Evolutionary conservation across 2,888 invertebrate genomes (phyloP).

Genomic region (Branchipolynoe longqiensis): DNA sequence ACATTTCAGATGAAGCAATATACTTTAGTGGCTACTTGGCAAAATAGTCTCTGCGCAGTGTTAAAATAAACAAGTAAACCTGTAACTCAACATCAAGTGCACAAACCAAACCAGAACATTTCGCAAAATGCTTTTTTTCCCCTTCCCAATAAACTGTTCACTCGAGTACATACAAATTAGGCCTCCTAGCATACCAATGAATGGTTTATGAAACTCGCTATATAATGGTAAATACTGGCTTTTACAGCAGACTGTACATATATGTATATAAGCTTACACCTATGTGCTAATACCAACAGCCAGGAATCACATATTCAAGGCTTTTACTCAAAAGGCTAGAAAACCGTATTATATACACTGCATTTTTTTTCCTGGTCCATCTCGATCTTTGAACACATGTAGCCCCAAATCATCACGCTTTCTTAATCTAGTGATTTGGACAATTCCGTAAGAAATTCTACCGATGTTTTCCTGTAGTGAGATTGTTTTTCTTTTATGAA

Average conservation of each 20-base stretch:
- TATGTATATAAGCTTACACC: constrained; percentile 22
- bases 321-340: constrained; percentile 24
- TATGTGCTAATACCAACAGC: constrained; percentile 29
- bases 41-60: not conserved
- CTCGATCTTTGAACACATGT: constrained; percentile 52
- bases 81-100: constrained; percentile 45
- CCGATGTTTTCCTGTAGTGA: constrained; percentile 11
- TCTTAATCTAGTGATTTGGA: not conserved
- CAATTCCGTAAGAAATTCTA: constrained; percentile 22
- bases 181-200: constrained; percentile 26
- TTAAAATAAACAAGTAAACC: not conserved
- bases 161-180: not conserved
- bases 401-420: constrained; percentile 16
- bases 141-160: not conserved
- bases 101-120: not conserved
- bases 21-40: not conserved
- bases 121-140: not conserved
- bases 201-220: constrained; percentile 14
- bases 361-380: constrained; percentile 16
- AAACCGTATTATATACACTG: constrained; percentile 46
- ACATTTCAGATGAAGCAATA: no score
- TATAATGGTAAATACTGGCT: not conserved
- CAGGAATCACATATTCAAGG: not conserved
- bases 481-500: not conserved
- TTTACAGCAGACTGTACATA: constrained; percentile 16